phyloP scores from a whole-genome alignment of 2,113 vertebrate genomes.

The Chauna torquata region DNA sequence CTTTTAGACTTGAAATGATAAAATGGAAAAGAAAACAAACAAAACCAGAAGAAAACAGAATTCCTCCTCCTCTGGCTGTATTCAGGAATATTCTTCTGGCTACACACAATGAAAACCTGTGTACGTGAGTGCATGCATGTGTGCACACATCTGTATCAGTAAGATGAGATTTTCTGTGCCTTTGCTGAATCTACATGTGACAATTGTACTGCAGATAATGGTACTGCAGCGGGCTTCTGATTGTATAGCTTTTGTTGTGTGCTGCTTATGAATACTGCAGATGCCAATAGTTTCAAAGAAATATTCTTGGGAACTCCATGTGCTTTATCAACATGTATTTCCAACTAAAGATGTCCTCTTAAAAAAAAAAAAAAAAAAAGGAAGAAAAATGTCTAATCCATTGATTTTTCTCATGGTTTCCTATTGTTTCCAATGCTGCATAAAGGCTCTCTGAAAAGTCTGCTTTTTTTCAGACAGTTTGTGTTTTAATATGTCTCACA shows the following conservation, averaged over 20 bases:
- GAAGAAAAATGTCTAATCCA: background rate
- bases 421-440: background rate
- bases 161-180: background rate
- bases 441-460: background rate
- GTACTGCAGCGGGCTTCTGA: background rate
- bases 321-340: background rate
- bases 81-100: background rate
- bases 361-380: slow-evolving; percentile 53
- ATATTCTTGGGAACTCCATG: background rate
- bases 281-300: slow-evolving; percentile 33
- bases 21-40: background rate
- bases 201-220: background rate
- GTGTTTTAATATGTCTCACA: background rate
- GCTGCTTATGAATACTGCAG: background rate
- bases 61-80: background rate
- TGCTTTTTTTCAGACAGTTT: background rate
- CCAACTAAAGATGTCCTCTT: slow-evolving; percentile 6
- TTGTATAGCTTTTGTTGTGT: slow-evolving; percentile 13
- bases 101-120: background rate
- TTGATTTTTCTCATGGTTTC: background rate
- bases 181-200: slow-evolving; percentile 15
- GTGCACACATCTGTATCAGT: background rate
- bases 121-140: background rate
- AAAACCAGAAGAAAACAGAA: background rate
- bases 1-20: background rate